Percentiles rank a stretch among this genome's conserved stretches.
Evolutionary conservation across 1,140 invertebrate species (phyloP).

Genomic region (Eueides isabella): DNA sequence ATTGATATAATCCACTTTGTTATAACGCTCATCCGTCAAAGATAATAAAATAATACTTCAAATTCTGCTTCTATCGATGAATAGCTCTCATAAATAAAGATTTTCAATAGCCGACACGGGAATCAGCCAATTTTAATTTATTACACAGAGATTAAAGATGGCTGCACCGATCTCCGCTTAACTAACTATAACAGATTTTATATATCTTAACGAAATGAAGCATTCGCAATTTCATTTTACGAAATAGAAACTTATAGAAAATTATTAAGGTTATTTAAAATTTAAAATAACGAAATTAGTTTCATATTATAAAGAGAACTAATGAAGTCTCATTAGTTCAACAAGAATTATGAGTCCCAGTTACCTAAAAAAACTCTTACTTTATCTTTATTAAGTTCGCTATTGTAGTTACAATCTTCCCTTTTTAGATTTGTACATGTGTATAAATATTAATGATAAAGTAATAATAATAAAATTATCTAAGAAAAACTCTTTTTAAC

Average conservation of each 20-base stretch:
- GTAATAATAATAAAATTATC: too few species aligned
- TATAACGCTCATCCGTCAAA: not conserved
- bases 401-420: too few species aligned
- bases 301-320: not conserved
- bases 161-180: conserved; percentile 22
- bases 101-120: conserved; percentile 28
- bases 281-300: not conserved
- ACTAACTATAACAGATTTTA: conserved; percentile 28
- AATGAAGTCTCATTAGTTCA: too few species aligned
- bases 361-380: too few species aligned
- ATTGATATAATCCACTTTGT: not conserved
- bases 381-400: too few species aligned
- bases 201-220: conserved; percentile 29
- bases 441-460: too few species aligned
- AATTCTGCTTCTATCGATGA: not conserved
- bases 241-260: too few species aligned
- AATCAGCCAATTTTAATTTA: conserved; percentile 37
- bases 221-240: conserved; percentile 20
- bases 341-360: too few species aligned
- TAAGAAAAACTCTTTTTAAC: too few species aligned
- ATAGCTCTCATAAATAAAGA: conserved; percentile 26
- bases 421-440: too few species aligned
- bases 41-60: conserved; percentile 8
- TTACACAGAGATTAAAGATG: conserved; percentile 36
- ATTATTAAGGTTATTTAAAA: not conserved